Conservation (phyloP, 2,113 vertebrate genomes). For the Melanotaenia duboulayi region DNA sequence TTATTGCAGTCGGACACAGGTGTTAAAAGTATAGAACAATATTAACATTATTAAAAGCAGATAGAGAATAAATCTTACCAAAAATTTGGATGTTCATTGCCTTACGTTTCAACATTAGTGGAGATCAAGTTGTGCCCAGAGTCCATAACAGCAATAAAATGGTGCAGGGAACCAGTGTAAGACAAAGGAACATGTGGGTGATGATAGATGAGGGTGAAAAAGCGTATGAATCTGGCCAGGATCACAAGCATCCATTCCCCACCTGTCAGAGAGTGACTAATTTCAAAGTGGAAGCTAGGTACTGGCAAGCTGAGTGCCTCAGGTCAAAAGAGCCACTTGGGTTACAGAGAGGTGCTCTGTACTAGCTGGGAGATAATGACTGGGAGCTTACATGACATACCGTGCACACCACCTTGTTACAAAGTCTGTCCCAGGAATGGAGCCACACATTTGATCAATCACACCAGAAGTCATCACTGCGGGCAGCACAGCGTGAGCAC, state of each 20-base stretch:
- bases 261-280: slow-evolving; percentile 74
- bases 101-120: slow-evolving; percentile 16
- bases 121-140: slow-evolving; percentile 18
- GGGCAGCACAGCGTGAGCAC: slow-evolving; percentile 2
- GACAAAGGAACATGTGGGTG: slow-evolving; percentile 61
- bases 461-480: slow-evolving; percentile 20
- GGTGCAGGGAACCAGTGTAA: slow-evolving; percentile 33
- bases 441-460: slow-evolving; percentile 64
- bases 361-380: slow-evolving; percentile 68
- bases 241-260: slow-evolving; percentile 72
- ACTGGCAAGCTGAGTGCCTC: slow-evolving; percentile 58
- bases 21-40: not conserved
- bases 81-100: slow-evolving; percentile 7
- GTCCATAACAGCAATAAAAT: slow-evolving; percentile 40
- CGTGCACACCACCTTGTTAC: slow-evolving; percentile 53
- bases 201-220: slow-evolving; percentile 71
- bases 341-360: slow-evolving; percentile 65
- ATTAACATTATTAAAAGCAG: not conserved
- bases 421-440: slow-evolving; percentile 39
- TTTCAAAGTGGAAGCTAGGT: slow-evolving; percentile 67
- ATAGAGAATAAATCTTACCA: not conserved
- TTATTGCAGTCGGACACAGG: not conserved
- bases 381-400: slow-evolving; percentile 61
- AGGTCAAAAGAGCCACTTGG: slow-evolving; percentile 66
- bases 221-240: slow-evolving; percentile 64